A percentile compares a stretch with the other conserved stretches of the same genome.
phyloP scores from a whole-genome alignment of 53 echinoderm and acorn worm species.

The Echinometra lucunter region DNA sequence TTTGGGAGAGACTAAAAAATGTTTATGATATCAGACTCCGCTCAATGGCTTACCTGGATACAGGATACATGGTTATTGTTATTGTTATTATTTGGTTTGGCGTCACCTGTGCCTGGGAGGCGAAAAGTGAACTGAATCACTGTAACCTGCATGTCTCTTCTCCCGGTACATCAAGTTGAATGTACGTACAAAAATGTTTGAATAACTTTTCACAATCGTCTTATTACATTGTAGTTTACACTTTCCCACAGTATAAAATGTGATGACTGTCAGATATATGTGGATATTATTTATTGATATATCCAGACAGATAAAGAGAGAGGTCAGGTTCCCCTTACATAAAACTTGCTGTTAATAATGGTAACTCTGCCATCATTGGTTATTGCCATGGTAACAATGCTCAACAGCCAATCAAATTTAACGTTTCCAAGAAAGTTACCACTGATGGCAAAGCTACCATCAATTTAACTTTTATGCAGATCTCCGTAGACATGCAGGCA shows the following conservation, averaged over 20 bases:
- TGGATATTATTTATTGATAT: not conserved
- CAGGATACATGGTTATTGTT: no score
- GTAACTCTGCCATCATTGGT: no score
- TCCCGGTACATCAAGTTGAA: not conserved
- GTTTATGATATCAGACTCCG: not conserved
- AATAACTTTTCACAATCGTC: not conserved
- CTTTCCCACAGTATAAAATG: not conserved
- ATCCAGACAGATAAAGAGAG: not conserved
- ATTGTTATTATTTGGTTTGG: no score
- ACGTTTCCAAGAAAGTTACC: no score
- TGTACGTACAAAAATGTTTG: constrained; percentile 28
- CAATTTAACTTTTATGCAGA: not conserved
- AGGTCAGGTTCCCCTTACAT: no score
- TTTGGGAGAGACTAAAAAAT: not conserved
- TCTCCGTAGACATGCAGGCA: not conserved
- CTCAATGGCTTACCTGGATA: constrained; percentile 2
- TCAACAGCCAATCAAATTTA: no score
- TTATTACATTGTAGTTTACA: not conserved
- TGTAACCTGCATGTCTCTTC: not conserved
- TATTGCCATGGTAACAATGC: no score
- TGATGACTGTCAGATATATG: not conserved
- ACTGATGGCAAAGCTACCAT: no score
- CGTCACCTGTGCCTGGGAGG: no score
- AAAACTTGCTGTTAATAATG: no score
- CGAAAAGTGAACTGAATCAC: no score